Conservation (phyloP, 1,140 invertebrate species). For the Drosophila sechellia region DNA sequence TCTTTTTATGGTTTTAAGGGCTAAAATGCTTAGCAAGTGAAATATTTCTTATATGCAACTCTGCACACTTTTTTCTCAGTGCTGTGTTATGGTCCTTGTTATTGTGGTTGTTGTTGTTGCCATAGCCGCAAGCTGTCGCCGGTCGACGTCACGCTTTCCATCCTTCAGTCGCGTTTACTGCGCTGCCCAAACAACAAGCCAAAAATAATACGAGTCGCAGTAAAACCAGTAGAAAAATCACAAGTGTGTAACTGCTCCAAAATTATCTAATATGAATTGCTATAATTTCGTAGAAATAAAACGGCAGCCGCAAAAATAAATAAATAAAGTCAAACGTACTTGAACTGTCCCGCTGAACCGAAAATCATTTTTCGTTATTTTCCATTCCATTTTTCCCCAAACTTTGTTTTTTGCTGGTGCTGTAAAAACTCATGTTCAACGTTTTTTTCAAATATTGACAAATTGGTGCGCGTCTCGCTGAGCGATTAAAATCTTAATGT, state of each 20-base stretch:
- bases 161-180: slow-evolving; percentile 67
- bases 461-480: slow-evolving; percentile 55
- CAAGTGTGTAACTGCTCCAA: slow-evolving; percentile 50
- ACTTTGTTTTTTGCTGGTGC: slow-evolving; percentile 28
- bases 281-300: slow-evolving; percentile 28
- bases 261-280: slow-evolving; percentile 25
- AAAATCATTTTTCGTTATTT: slow-evolving; percentile 61
- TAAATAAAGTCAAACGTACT: slow-evolving; percentile 51
- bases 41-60: background rate
- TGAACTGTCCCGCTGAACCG: slow-evolving; percentile 71
- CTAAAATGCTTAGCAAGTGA: background rate
- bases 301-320: slow-evolving; percentile 2
- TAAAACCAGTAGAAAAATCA: slow-evolving; percentile 24
- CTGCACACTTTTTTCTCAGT: background rate
- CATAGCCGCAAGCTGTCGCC: slow-evolving; percentile 74
- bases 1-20: no score
- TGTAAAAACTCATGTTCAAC: slow-evolving; percentile 36
- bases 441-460: slow-evolving; percentile 70
- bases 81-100: slow-evolving; percentile 32
- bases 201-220: slow-evolving; percentile 5
- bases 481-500: slow-evolving; percentile 72
- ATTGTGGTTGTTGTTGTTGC: slow-evolving; percentile 56
- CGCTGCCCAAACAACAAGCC: slow-evolving; percentile 58
- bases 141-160: slow-evolving; percentile 71
- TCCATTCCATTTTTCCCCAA: slow-evolving; percentile 14